Base-by-base conservation (phyloP, 2,888 invertebrate genomes). In the Pasiphila rectangulata region DNA sequence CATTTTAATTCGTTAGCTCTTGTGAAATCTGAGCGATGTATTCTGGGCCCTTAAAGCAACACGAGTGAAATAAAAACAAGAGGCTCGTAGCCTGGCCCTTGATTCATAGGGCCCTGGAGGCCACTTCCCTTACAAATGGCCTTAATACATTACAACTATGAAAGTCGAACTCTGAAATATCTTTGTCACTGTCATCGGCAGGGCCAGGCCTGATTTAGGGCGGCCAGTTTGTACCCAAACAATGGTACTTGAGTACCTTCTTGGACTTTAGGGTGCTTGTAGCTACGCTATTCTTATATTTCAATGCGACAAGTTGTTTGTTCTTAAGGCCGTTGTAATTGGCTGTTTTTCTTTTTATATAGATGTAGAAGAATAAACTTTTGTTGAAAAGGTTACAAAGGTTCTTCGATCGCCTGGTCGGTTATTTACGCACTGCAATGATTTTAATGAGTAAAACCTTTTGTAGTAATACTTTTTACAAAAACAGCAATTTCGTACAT, bases 131-230 rank as follows among this genome's bases (percentile, higher is more conserved):
- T 46, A 56, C 61, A 59, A 61, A 59, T 61, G 55, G 55, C 48
- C 48, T 43, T 54, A 55, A 59, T 59, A 59, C 57, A 57, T 59
- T 55, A 57, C 57, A 52, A 56, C 56, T 59, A 59, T 59, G 56
- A 54, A 59, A 59, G 54, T 59, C 51, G 54, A 59, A 56, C 54
- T 49, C 42, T 56, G 45, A 52, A 59, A 59, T 54, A 52, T 59
- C 58, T 59, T 56, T 59, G 52, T 59, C 56, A 54, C 49, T 56
- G 59, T 59, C 59, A 50, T 19, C 10, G 24, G 19, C 51, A 59
- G 54, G 45, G 41, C 47, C 53, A 49, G 49, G 46, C 48, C 16
- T 49, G 49, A 49, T 49, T 40, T 30, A 49, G 40, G 16, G 20
- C 29, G 41, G 41, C n/a, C 30, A 43, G 39, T 48, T 48, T 44